A percentile compares a stretch with the other conserved stretches of the same genome.
These are phyloP conservation scores for human (Homo sapiens) DNA, from an alignment of 2,113 vertebrate genomes.

Conservation along the genomic window GRCh38 chr5:58215001-58215500, in stretches of 20 bases:
- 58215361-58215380: background rate
- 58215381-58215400: background rate
- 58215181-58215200: background rate
- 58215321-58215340: background rate
- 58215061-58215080: constrained; percentile 32
- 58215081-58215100: constrained; percentile 1
- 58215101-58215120: constrained; percentile 7
- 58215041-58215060: background rate
- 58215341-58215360: background rate
- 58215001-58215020: background rate
- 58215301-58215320: background rate
- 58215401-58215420: background rate
- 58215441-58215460: background rate
- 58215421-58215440: background rate
- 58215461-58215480: background rate
- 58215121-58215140: background rate
- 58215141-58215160: background rate
- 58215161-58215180: background rate
- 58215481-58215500: background rate
- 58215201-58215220: background rate
- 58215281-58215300: no score
- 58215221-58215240: background rate
- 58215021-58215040: background rate
- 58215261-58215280: background rate
- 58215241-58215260: background rate